These are phyloP conservation scores for Oreochromis mossambicus DNA, from an alignment of 2,797 vertebrate genomes.

Conservation along the genomic window DNA sequence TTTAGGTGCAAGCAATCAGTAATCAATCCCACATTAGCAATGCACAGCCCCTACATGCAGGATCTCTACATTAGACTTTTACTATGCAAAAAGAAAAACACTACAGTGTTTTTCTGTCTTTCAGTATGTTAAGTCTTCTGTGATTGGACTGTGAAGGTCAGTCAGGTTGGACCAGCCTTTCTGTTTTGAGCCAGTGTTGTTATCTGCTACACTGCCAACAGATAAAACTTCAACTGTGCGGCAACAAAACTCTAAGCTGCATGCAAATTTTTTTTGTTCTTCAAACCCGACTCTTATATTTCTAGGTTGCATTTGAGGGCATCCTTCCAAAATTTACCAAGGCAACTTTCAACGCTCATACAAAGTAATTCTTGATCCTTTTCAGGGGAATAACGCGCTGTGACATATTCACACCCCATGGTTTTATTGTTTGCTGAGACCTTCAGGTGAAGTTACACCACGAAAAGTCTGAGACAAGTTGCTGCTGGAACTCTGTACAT, in stretches of 20 bases:
- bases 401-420: not conserved
- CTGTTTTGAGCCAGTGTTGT: constrained; percentile 44
- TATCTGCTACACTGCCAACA: constrained; percentile 44
- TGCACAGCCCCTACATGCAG: not conserved
- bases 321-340: constrained; percentile 16
- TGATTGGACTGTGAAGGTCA: constrained; percentile 55
- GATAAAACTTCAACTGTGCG: constrained; percentile 42
- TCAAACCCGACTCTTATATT: constrained; percentile 21
- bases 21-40: not conserved
- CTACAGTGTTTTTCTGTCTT: not conserved
- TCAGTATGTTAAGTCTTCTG: constrained; percentile 18
- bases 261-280: not conserved
- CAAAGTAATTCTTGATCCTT: constrained; percentile 21
- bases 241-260: constrained; percentile 15
- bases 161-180: constrained; percentile 46
- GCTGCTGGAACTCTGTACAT: not conserved
- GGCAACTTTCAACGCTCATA: constrained; percentile 23
- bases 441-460: constrained; percentile 18
- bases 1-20: not conserved
- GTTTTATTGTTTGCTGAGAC: not conserved
- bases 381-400: not conserved
- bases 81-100: not conserved
- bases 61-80: not conserved
- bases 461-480: constrained; percentile 18
- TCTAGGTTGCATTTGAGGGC: constrained; percentile 23